Base-by-base conservation (phyloP, 2,797 vertebrate species). In the Galaxias olidus region DNA sequence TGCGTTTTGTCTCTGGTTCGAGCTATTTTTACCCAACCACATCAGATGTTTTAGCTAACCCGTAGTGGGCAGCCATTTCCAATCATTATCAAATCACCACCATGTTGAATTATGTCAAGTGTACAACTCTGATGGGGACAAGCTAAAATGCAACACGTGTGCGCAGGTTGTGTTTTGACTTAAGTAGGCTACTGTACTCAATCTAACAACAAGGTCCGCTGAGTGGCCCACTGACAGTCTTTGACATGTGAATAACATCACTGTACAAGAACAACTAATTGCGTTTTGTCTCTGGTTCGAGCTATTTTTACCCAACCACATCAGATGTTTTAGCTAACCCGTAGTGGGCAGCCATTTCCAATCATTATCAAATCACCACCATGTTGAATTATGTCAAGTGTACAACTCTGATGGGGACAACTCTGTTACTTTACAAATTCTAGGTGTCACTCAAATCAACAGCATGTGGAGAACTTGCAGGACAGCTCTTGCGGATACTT, bases 171-270 rank as follows among this genome's bases (percentile, higher is more conserved):
- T 69, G 75, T 82, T 30, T 85, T 81, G 72, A 80, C 74, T 75
- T 72, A 84, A 81, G 74, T 77, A 65, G 81, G 74, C 83, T 78
- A 81, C 83, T 79, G 78, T 78, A 69, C 56, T 9, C 44, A 61
- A 15, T 60, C 59, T 53, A 1, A 15, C 20, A 46, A 68, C 56
- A 61, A 82, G 60, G 65, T 65, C 65, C 76, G 50, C 45, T 70
- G n/a, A 59, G 20, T 48, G 49, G 15, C n/a, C 46, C 49, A 30
- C 9, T 50, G 15, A 43, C 13, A 61, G 52, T 48, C 46, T 43
- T 13, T 18, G 8, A 50, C 17, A 14, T 43, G 49, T 17, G 47
- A 41, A 30, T 64, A 52, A 59, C 53, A 55, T 60, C 30, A 30
- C 3, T 6, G 30, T 61, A 53, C 59, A 54, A 72, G 77, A 81